phyloP scores from a whole-genome alignment of 2,888 invertebrate genomes.

The Gastracanthus pulcherrimus region DNA sequence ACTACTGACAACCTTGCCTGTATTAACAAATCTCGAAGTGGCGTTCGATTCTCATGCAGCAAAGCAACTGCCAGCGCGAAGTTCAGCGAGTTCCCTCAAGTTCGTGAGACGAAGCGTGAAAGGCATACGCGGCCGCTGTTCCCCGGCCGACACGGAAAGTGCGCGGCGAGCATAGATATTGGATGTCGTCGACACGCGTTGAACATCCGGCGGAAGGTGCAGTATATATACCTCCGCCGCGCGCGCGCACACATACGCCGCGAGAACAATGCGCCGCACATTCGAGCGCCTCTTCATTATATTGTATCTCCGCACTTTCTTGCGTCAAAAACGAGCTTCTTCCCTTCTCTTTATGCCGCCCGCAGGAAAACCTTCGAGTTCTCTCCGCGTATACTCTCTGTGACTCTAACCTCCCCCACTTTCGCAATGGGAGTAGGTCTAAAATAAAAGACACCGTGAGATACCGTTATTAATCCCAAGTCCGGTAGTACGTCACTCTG shows the following conservation, averaged over 20 bases:
- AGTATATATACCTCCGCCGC: slow-evolving; percentile 55
- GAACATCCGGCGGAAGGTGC: slow-evolving; percentile 69
- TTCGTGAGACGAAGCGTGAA: slow-evolving; percentile 35
- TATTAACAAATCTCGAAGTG: too few species aligned
- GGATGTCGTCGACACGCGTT: slow-evolving; percentile 66
- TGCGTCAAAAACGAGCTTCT: slow-evolving; percentile 31
- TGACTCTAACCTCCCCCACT: neutral
- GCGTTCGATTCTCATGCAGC: neutral
- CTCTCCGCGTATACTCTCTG: neutral
- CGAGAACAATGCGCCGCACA: slow-evolving; percentile 55
- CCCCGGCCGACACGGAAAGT: slow-evolving; percentile 44
- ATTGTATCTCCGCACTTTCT: slow-evolving; percentile 52
- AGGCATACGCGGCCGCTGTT: neutral
- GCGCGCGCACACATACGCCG: neutral
- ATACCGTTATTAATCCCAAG: slow-evolving; percentile 14
- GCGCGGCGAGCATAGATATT: slow-evolving; percentile 50
- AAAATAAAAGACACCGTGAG: neutral
- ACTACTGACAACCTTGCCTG: too few species aligned
- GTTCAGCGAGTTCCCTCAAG: neutral
- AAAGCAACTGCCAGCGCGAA: neutral
- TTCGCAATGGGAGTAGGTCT: neutral
- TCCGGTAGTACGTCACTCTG: neutral
- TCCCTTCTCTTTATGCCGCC: neutral
- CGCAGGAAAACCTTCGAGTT: neutral
- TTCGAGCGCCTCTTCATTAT: slow-evolving; percentile 49